phyloP scores from a whole-genome alignment of 2,888 invertebrate genomes.

The Adelognathus sp. region DNA sequence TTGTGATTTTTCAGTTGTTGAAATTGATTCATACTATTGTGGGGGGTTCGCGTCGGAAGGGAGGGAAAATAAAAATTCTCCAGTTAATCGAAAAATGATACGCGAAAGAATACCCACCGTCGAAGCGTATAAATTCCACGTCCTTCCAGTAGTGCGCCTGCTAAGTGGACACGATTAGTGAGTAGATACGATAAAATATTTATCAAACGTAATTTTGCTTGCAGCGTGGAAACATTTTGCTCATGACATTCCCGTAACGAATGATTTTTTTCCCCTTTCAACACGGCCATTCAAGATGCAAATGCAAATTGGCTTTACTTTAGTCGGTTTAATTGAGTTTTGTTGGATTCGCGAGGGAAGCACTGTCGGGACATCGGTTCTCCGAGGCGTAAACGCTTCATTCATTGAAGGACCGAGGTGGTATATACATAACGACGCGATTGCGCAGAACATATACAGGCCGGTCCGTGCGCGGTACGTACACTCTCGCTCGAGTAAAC shows the following conservation, averaged over 20 bases:
- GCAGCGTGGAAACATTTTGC: too few species aligned
- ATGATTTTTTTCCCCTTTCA: background rate
- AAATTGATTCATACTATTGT: too few species aligned
- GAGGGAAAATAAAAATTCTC: too few species aligned
- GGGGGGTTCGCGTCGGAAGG: too few species aligned
- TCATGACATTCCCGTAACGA: background rate
- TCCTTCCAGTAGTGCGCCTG: too few species aligned
- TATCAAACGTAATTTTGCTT: too few species aligned
- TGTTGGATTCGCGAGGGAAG: constrained; percentile 24
- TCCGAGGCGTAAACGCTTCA: constrained; percentile 62
- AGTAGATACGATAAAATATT: too few species aligned
- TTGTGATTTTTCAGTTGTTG: too few species aligned
- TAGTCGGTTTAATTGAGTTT: constrained; percentile 72
- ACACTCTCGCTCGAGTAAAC: constrained; percentile 49
- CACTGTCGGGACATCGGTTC: constrained; percentile 23
- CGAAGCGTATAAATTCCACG: too few species aligned
- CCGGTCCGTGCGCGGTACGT: background rate
- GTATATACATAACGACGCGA: background rate
- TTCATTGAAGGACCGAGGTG: constrained; percentile 52
- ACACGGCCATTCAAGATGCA: constrained; percentile 65
- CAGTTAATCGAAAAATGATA: too few species aligned
- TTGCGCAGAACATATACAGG: background rate
- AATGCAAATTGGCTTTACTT: constrained; percentile 70
- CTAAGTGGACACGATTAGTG: too few species aligned
- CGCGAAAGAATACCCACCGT: too few species aligned